Evolutionary conservation across 2,797 vertebrate species (phyloP).

Genomic region (Schizopygopsis malacanthus): DNA sequence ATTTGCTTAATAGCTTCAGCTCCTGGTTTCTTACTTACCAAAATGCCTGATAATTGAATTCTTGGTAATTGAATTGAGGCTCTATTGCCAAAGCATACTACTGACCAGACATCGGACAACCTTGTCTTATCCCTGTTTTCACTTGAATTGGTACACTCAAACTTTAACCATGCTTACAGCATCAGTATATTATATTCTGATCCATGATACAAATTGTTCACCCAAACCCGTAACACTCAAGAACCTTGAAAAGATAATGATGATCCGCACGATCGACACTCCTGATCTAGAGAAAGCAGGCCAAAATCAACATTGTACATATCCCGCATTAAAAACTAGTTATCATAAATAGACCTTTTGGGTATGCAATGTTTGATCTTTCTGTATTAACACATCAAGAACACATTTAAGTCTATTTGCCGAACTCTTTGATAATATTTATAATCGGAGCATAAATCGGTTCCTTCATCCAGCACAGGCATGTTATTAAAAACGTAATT

Average conservation of each 20-base stretch:
- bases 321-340: constrained; percentile 9
- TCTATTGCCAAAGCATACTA: background rate
- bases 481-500: background rate
- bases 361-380: background rate
- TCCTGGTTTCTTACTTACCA: background rate
- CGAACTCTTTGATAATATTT: background rate
- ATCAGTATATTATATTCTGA: background rate
- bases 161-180: background rate
- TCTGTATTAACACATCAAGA: background rate
- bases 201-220: background rate
- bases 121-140: background rate
- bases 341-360: background rate
- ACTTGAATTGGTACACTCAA: background rate
- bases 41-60: background rate
- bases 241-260: background rate
- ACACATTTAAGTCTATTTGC: background rate
- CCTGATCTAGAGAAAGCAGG: too few relatives aligned
- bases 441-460: background rate
- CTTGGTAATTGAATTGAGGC: background rate
- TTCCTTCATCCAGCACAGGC: background rate
- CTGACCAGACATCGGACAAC: background rate
- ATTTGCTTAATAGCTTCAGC: background rate
- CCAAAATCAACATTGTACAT: background rate
- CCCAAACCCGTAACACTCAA: background rate
- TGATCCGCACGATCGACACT: too few relatives aligned